A percentile compares a stretch with the other conserved stretches of the same genome.
Conservation (phyloP, 2,888 invertebrate species). For the Sphaerophoria taeniata region DNA sequence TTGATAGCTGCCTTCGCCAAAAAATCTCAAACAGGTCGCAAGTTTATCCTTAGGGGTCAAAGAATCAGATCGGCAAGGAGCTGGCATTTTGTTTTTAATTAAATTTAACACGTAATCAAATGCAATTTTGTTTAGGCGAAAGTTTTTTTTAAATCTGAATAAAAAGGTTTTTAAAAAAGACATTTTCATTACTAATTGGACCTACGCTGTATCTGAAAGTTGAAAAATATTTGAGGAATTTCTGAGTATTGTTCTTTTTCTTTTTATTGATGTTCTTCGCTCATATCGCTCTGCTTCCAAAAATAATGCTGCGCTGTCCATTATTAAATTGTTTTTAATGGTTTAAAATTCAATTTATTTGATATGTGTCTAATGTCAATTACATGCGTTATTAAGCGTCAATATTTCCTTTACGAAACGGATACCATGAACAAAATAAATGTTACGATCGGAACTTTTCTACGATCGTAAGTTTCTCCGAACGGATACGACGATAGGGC, state of each 20-base stretch:
- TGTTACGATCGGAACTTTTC: too few relatives aligned
- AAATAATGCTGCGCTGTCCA: slow-evolving; percentile 3
- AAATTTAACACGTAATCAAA: not conserved
- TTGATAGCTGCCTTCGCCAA: slow-evolving; percentile 8
- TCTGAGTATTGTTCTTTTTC: not conserved
- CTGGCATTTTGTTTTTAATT: not conserved
- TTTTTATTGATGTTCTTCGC: not conserved
- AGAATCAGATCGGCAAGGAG: not conserved
- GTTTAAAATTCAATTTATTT: too few relatives aligned
- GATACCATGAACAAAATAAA: too few relatives aligned
- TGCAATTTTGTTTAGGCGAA: not conserved
- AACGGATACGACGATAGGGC: too few relatives aligned
- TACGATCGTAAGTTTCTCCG: too few relatives aligned
- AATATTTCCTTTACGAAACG: too few relatives aligned
- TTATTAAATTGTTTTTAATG: not conserved
- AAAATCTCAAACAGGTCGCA: not conserved
- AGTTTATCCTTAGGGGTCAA: slow-evolving; percentile 8
- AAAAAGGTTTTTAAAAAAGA: not conserved
- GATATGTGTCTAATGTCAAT: too few relatives aligned
- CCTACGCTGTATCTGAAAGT: not conserved
- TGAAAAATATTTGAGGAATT: not conserved
- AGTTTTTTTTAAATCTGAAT: not conserved
- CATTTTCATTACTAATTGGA: not conserved
- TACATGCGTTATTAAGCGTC: too few relatives aligned
- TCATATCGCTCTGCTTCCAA: not conserved